Base-by-base conservation (phyloP, 2,113 vertebrate genomes). In the Zingel zingel region DNA sequence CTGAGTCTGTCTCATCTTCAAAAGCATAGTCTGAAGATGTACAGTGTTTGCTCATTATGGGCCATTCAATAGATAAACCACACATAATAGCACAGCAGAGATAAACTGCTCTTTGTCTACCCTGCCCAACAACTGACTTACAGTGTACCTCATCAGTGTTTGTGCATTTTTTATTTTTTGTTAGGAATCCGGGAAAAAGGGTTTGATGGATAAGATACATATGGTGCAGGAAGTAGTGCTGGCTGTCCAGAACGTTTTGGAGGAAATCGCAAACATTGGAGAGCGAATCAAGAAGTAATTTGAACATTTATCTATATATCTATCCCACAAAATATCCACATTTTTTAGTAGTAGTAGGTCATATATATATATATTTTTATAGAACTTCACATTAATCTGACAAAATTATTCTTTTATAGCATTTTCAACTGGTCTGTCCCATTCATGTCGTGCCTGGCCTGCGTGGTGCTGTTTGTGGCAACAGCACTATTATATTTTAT, bases 231-330 rank as follows among this genome's bases (percentile, higher is more conserved):
- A 99, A 77, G 96, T 99, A 79, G 96, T 99, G 25, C 93, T 99
- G 85, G 95, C 91, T 2, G 97, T 98, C 84, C 99, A 99, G 87
- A 97, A 92, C 39, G 83, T 97, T 87, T 90, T 99, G 86, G 98
- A 97, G 84, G 97, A 98, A 93, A 84, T 96, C 5, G 97, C 97
- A 54, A 97, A 96, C 6, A 95, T 98, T 56, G 98, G 97, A 80
- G 99, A 99, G 89, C 96, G 97, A 91, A 94, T 97, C 91, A 99
- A 99, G 94, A 99, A 99, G 99, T 99, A 96, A 96, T 95, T 94
- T 25, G 2, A 62, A 4, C 3, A 43, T 59, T 88, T 90, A 27
- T 27, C 27, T 27, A 27, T 64, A 18, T 47, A 9, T 36, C 64
- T 15, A 23, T 81, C 27, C 11, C 39, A 27, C 25, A 23, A 25